Evolutionary conservation across 2,888 invertebrate genomes (phyloP), one percentile per base, ranked within the genome.

Genomic region (Chloroclystis v-ata): DNA sequence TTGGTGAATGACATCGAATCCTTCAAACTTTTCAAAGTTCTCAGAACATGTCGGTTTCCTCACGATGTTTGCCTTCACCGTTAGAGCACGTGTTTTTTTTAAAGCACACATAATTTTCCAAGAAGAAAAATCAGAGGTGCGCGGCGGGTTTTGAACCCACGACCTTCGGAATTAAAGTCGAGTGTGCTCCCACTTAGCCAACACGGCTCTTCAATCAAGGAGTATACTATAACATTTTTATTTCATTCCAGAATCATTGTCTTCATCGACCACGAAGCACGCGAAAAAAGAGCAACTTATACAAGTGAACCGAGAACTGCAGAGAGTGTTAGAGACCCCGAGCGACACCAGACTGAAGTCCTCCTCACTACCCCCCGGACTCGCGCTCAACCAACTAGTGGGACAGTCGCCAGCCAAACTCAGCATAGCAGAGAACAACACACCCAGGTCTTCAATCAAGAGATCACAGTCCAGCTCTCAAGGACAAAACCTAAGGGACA

Each of bases 311-410:
- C 74, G 75, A 56, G 86, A 86, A 59, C 67, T 84, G 28, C 82
- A 82, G 29, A 74, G 78, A 70, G 79, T 82, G 20, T 50, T 83
- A 53, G 84, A 82, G 46, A 72, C 81, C 9, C 82, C 88, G 0
- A 77, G 67, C 59, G 91, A 91, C 65, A 84, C 84, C 25, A 89
- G 89, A 77, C 65, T 90, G 59, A 92, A 92, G 72, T 92, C 91
- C 50, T 90, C 91, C 24, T 92, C 92, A 51, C 76, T 92, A 45
- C 92, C 92, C 20, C 91, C 90, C 11, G 91, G 91, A 26, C 73
- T 91, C 53, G 90, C 90, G 29, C 80, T 90, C 3, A 75, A 81
- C 49, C 88, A 86, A 33, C 69, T 84, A 25, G 79, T 89, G 3
- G 88, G 86, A 7, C 87, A 83, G 32, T 80, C 89, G 0, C 83